These are phyloP conservation scores for Enteromius paludinosus DNA, from an alignment of 2,797 vertebrate species.

Conservation along the genomic window DNA sequence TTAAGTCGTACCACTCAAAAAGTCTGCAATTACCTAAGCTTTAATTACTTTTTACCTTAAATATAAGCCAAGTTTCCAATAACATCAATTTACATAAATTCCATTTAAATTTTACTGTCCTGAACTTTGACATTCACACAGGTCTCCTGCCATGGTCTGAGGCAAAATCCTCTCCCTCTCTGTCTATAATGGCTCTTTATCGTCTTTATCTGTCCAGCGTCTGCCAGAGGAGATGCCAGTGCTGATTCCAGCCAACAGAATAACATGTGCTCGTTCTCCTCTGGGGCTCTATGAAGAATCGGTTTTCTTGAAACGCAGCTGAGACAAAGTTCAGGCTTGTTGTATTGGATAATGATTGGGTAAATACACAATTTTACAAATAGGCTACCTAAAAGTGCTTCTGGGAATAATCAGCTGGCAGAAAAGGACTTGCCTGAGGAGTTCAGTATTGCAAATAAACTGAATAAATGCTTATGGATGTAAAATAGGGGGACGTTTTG, in stretches of 20 bases:
- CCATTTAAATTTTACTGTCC: neutral
- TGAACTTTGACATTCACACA: slow-evolving; percentile 6
- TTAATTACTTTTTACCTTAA: neutral
- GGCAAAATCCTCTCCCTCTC: slow-evolving; percentile 13
- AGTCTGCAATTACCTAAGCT: slow-evolving; percentile 1
- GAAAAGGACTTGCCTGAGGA: neutral
- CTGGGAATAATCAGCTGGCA: neutral
- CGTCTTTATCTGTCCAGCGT: slow-evolving; percentile 30
- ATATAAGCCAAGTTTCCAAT: slow-evolving; percentile 15
- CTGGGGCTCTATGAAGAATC: slow-evolving; percentile 5
- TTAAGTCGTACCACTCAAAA: neutral
- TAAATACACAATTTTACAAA: slow-evolving; percentile 19
- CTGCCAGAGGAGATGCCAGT: slow-evolving; percentile 44
- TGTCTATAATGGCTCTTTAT: slow-evolving; percentile 20
- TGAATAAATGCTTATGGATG: neutral
- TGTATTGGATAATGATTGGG: neutral
- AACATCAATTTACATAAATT: neutral
- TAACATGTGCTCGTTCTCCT: slow-evolving; percentile 32
- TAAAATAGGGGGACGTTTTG: neutral
- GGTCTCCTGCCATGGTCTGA: slow-evolving; percentile 18
- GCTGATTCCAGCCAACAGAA: slow-evolving; percentile 33
- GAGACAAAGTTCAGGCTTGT: neutral
- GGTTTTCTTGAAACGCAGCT: slow-evolving; percentile 5
- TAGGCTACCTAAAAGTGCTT: neutral
- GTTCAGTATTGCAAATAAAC: neutral